These are phyloP conservation scores for Cistogaster globosa DNA, from an alignment of 2,888 invertebrate species.

Conservation along the genomic window DNA sequence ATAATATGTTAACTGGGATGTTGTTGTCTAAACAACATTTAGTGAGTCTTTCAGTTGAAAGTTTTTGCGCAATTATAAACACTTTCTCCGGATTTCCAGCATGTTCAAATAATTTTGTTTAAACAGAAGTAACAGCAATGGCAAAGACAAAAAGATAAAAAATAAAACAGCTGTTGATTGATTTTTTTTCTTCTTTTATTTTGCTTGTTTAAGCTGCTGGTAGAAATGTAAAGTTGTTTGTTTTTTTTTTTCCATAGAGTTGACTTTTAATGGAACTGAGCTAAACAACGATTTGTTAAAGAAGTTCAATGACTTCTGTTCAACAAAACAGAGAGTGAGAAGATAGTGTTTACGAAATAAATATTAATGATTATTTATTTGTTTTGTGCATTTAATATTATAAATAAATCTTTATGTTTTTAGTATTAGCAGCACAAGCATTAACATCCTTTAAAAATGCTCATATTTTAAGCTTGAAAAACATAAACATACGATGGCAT, in stretches of 20 bases:
- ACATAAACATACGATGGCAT: no score
- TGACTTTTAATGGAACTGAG: slow-evolving; percentile 7
- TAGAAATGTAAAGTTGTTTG: slow-evolving; percentile 35
- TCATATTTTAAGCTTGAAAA: no score
- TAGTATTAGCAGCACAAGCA: no score
- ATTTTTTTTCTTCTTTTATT: slow-evolving; percentile 13
- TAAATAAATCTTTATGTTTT: no score
- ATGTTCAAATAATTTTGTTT: slow-evolving; percentile 29
- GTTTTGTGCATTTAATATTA: no score
- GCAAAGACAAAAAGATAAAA: slow-evolving; percentile 23
- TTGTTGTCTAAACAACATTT: slow-evolving; percentile 35
- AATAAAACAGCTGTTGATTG: slow-evolving; percentile 46
- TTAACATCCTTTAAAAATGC: no score
- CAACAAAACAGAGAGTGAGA: not conserved
- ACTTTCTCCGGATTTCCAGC: slow-evolving; percentile 69
- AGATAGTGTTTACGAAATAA: not conserved
- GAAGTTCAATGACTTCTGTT: slow-evolving; percentile 49
- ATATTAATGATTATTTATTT: no score
- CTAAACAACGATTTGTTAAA: slow-evolving; percentile 2
- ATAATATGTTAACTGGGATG: not conserved
- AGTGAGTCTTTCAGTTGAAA: not conserved
- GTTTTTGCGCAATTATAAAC: slow-evolving; percentile 56
- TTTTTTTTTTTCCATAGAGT: not conserved
- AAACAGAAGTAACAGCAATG: slow-evolving; percentile 18
- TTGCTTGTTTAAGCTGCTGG: not conserved